A percentile compares a stretch with the other conserved stretches of the same genome.
phyloP scores from a whole-genome alignment of 2,888 invertebrate species.

The Tribolium freemani region DNA sequence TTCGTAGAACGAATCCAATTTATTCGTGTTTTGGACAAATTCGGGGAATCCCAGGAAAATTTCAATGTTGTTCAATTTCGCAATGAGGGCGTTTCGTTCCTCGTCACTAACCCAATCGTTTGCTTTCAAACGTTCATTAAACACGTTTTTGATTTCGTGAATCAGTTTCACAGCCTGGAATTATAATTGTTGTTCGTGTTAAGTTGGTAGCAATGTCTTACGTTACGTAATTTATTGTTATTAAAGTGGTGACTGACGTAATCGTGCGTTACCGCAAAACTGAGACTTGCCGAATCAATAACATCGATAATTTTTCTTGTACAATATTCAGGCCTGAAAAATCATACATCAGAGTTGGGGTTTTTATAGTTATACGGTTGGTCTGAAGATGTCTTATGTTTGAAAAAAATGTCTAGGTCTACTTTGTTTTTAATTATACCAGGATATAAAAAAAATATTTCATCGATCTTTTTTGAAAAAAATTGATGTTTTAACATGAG shows the following conservation, averaged over 20 bases:
- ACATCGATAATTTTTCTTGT: constrained; percentile 62
- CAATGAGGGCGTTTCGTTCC: constrained; percentile 67
- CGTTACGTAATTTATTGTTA: constrained; percentile 58
- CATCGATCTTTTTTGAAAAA: too few species aligned
- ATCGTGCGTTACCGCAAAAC: constrained; percentile 63
- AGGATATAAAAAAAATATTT: too few species aligned
- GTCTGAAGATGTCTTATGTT: too few species aligned
- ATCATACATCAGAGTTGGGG: not conserved
- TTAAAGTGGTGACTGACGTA: constrained; percentile 63
- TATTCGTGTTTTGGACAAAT: constrained; percentile 51
- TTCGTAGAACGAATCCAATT: constrained; percentile 62
- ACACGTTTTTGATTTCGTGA: constrained; percentile 66
- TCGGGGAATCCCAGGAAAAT: constrained; percentile 62
- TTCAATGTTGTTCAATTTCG: constrained; percentile 69
- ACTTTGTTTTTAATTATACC: too few species aligned
- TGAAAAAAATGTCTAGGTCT: too few species aligned
- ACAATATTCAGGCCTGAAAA: constrained; percentile 63
- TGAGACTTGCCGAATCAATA: constrained; percentile 55
- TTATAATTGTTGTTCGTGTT: not conserved
- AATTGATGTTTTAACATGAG: too few species aligned
- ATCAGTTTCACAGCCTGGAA: not conserved
- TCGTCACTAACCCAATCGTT: constrained; percentile 71
- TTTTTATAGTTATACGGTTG: not conserved
- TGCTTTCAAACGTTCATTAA: constrained; percentile 66
- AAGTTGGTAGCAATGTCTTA: constrained; percentile 43